Conservation (phyloP, 2,113 vertebrate species). For the Gobio gobio region DNA sequence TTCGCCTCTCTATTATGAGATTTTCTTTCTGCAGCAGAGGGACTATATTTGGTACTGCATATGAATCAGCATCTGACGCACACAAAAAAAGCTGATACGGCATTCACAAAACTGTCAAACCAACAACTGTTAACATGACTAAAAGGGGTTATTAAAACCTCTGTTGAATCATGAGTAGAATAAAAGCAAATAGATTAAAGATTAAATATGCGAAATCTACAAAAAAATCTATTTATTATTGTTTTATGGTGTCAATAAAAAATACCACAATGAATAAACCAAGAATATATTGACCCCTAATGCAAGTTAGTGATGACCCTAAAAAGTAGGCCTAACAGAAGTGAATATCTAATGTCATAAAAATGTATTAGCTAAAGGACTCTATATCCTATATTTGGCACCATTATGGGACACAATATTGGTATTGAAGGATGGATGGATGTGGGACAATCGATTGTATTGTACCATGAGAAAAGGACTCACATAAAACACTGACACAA, state of each 20-base stretch:
- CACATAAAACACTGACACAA: slow-evolving; percentile 37
- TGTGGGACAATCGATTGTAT: slow-evolving; percentile 59
- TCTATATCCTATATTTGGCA: slow-evolving; percentile 15
- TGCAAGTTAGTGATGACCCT: slow-evolving; percentile 49
- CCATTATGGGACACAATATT: slow-evolving; percentile 61
- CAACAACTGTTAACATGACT: background rate
- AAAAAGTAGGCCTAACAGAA: background rate
- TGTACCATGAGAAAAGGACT: slow-evolving; percentile 50
- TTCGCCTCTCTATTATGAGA: slow-evolving; percentile 5
- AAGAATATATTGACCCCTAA: slow-evolving; percentile 50
- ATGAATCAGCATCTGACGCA: slow-evolving; percentile 29
- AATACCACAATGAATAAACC: background rate
- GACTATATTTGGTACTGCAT: slow-evolving; percentile 39
- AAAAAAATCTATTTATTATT: background rate
- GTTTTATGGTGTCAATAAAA: background rate
- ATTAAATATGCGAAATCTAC: background rate
- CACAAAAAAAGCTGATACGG: background rate
- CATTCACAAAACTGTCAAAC: slow-evolving; percentile 18
- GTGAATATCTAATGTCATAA: slow-evolving; percentile 35
- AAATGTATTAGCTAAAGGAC: slow-evolving; percentile 30
- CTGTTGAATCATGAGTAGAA: background rate
- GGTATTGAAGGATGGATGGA: slow-evolving; percentile 44
- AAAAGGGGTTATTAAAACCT: background rate
- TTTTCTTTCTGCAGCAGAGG: slow-evolving; percentile 23
- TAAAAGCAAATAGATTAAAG: background rate